phyloP scores from a whole-genome alignment of 2,888 invertebrate genomes.

The Microctonus aethiopoides region DNA sequence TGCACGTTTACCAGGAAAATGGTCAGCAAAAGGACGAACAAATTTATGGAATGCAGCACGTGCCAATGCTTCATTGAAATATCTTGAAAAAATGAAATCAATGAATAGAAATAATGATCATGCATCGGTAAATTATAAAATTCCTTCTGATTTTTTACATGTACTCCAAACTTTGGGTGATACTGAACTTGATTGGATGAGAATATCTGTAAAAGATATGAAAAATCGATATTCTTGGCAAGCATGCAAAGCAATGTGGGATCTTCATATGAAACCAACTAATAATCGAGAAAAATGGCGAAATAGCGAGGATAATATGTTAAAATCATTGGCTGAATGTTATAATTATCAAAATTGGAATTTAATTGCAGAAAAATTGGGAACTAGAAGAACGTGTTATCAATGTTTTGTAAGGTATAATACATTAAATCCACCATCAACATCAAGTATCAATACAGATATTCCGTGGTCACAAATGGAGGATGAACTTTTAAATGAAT shows the following conservation, averaged over 20 bases:
- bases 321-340: conserved; percentile 64
- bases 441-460: conserved; percentile 43
- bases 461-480: conserved; percentile 76
- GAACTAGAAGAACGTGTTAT: conserved; percentile 74
- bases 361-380: conserved; percentile 71
- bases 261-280: conserved; percentile 75
- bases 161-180: conserved; percentile 49
- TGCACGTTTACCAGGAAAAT: conserved; percentile 55
- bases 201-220: conserved; percentile 67
- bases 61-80: conserved; percentile 60
- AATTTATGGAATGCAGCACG: conserved; percentile 69
- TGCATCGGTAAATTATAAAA: not conserved
- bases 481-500: conserved; percentile 73
- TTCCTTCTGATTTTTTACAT: conserved; percentile 46
- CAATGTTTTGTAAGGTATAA: conserved; percentile 78
- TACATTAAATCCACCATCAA: conserved; percentile 61
- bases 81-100: conserved; percentile 42
- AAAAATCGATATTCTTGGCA: conserved; percentile 72
- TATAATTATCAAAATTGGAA: conserved; percentile 76
- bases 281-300: conserved; percentile 74
- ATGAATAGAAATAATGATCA: conserved; percentile 21
- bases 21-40: conserved; percentile 72
- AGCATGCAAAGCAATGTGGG: conserved; percentile 80
- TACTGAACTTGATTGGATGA: conserved; percentile 72
- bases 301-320: conserved; percentile 67